Base-by-base conservation (phyloP, 2,888 invertebrate species). In the Gisinianus flammeolus region DNA sequence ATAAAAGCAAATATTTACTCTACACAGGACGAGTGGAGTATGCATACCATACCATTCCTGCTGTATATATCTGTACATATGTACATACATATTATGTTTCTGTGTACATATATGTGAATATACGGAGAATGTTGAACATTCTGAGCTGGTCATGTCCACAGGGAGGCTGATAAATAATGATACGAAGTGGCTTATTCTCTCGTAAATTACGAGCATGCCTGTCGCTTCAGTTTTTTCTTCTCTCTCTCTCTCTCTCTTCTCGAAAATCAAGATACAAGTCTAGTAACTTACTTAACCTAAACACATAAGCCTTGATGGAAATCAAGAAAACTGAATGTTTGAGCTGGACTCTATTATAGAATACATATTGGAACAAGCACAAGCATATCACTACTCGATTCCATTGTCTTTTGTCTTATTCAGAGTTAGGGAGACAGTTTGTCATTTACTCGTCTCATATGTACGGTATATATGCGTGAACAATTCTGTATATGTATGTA, bases 1-100 rank as follows among this genome's bases (percentile, higher is more conserved):
- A 67, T 66, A 64, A 74, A 67, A 44, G 64, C 52, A 74, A 74
- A 74, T 74, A 74, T 74, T 74, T 74, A 26, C 62, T 26, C 12
- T 28, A 62, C 28, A 73, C 73, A 33, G 33, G 26, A 22, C 22
- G 58, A 22, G 22, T 58, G 58, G 1, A 22, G 16, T 22, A 22
- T 56, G 8, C 58, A n/a, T 58, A 58, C 6, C 12, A 35, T 35
- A 35, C 35, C 12, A 35, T 35, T 6, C 19, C 8, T 44, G 12
- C 19, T 44, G 2, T 44, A 44, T 6, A 19, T 44, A 44, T 44
- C 12, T 44, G 19, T 44, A 44, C 44, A 44, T 6, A 12, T 6
- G 19, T 44, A 2, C 19, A 44, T 44, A 44, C 44, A n/a, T n/a
- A n/a, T 44, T 35, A 35, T 35, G 12, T 35, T n/a, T n/a, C 6